Evolutionary conservation across 2,888 invertebrate genomes (phyloP), one percentile per base, ranked within the genome.

Genomic region (Vanessa cardui): DNA sequence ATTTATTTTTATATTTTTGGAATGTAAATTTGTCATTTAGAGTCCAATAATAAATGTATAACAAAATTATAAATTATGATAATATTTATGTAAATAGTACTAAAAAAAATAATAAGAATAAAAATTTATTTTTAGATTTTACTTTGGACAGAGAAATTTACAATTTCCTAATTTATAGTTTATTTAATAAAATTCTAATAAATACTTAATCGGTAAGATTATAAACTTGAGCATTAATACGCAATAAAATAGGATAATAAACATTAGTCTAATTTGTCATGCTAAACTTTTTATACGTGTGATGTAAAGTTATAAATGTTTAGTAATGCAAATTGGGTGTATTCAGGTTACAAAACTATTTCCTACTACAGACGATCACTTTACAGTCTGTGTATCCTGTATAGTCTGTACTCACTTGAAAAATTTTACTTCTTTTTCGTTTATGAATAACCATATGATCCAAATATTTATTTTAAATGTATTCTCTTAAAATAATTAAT

Each of bases 291-390:
- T 52, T 15, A 21, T 50, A 52, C 20, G 33, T 66, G 44, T 69
- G 62, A 60, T 54, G 54, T 62, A 62, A 66, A 58, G 33, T 62
- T 21, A 26, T 52, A 61, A 62, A 64, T 21, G 39, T 58, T 56
- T 33, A 60, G 44, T 49, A 49, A 62, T 66, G 49, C 20, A 66
- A 69, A 69, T 63, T 69, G 62, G 15, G 12, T 45, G 47, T 33
- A 60, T 60, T 62, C 26, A 18, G 45, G 33, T 66, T 58, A 56
- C 62, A 62, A 60, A 66, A 63, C 56, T 60, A 60, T 66, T 66
- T 66, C 65, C 60, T 61, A 66, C 65, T 66, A 54, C 52, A 52
- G 47, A 61, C 46, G 31, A 60, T 33, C 39, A 61, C 46, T 46
- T 21, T 20, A n/a, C 46, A 45, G 47, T 47, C 12, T 47, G 20